Percentiles rank a stretch among this genome's conserved stretches.
These are phyloP conservation scores for Tetropium fuscum DNA, from an alignment of 2,888 invertebrate species.

Conservation along the genomic window DNA sequence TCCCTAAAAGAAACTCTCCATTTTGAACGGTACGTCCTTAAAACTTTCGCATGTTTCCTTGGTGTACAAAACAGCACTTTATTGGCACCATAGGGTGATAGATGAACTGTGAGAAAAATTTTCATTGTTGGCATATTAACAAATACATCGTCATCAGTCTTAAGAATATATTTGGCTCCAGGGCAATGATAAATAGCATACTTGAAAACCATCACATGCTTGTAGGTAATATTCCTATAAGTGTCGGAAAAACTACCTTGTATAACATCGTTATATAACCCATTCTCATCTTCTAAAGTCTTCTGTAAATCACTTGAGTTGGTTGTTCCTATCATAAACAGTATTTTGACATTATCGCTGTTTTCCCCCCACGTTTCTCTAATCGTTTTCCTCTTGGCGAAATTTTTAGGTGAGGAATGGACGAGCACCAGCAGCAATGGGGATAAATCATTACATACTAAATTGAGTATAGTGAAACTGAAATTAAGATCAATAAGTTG, in stretches of 20 bases:
- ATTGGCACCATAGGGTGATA: constrained; percentile 73
- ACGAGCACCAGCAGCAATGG: constrained; percentile 73
- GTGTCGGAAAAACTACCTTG: constrained; percentile 83
- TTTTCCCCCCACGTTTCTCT: constrained; percentile 80
- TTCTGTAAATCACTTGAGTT: constrained; percentile 54
- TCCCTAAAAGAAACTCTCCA: constrained; percentile 81
- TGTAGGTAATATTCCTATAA: constrained; percentile 86
- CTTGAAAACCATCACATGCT: constrained; percentile 85
- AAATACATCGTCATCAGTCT: constrained; percentile 84
- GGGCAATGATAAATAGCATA: constrained; percentile 81
- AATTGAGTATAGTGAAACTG: constrained; percentile 43
- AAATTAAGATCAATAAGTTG: constrained; percentile 48
- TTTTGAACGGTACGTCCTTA: constrained; percentile 75
- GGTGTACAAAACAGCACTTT: constrained; percentile 76
- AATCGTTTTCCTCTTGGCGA: constrained; percentile 74
- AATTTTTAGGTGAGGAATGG: constrained; percentile 77
- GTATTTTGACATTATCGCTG: constrained; percentile 69
- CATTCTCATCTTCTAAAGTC: constrained; percentile 68
- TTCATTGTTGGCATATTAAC: constrained; percentile 76
- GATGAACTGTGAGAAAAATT: constrained; percentile 69
- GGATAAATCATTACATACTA: constrained; percentile 43
- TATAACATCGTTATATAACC: constrained; percentile 74
- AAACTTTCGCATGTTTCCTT: constrained; percentile 39
- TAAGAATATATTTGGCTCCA: constrained; percentile 74
- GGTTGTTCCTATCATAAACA: constrained; percentile 77